These are phyloP conservation scores for Drosophila mimetica DNA, from an alignment of 2,888 invertebrate genomes.

Conservation along the genomic window DNA sequence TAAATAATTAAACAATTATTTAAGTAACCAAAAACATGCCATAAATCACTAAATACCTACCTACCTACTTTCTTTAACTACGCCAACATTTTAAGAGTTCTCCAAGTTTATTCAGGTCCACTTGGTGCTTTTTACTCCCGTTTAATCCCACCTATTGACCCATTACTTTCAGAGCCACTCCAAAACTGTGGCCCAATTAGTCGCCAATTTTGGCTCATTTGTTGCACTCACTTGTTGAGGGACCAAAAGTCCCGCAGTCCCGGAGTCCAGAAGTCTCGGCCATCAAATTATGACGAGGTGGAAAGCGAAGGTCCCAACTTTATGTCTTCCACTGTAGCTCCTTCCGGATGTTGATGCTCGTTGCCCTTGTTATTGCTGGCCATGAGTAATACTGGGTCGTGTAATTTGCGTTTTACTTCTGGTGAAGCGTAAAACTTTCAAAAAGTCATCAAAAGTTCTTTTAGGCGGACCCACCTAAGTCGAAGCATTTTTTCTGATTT, in stretches of 20 bases:
- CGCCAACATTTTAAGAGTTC: no score
- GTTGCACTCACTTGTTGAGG: slow-evolving; percentile 20
- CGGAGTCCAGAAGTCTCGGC: slow-evolving; percentile 23
- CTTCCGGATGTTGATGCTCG: slow-evolving; percentile 34
- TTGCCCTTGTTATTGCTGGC: slow-evolving; percentile 42
- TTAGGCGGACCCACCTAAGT: slow-evolving; percentile 60
- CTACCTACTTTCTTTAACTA: no score
- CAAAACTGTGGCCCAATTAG: slow-evolving; percentile 25
- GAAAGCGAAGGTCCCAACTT: background rate
- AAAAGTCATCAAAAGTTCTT: slow-evolving; percentile 76
- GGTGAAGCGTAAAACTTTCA: slow-evolving; percentile 67
- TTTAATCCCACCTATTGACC: slow-evolving; percentile 1
- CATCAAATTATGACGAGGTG: slow-evolving; percentile 29
- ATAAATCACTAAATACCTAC: no score
- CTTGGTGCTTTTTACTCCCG: no score
- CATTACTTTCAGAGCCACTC: slow-evolving; percentile 7
- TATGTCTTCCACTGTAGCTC: slow-evolving; percentile 17
- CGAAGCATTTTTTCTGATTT: slow-evolving; percentile 10
- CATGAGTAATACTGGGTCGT: slow-evolving; percentile 32
- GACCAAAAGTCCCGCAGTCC: slow-evolving; percentile 22
- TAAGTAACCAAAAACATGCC: no score
- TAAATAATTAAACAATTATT: no score
- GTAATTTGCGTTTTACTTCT: slow-evolving; percentile 68
- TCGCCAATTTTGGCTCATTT: slow-evolving; percentile 29
- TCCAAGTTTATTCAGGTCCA: no score